Percentiles rank a stretch among this genome's conserved stretches.
Evolutionary conservation across 2,113 vertebrate genomes (phyloP).

Genomic region (Crotophaga sulcirostris): DNA sequence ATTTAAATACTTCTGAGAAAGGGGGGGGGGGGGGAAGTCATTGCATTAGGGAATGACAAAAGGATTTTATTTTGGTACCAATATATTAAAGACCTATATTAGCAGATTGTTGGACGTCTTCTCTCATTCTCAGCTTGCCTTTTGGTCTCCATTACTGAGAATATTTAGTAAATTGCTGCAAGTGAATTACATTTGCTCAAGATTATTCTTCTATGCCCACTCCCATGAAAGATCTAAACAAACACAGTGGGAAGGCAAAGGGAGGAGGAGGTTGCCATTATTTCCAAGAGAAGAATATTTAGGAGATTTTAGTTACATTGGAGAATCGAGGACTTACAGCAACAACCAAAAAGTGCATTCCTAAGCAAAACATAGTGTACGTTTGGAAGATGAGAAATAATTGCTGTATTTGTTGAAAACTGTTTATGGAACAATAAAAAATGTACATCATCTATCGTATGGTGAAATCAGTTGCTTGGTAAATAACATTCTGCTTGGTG

Average conservation of each 20-base stretch:
- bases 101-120: not conserved
- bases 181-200: slow-evolving; percentile 33
- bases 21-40: not conserved
- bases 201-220: not conserved
- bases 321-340: not conserved
- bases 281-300: not conserved
- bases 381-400: slow-evolving; percentile 26
- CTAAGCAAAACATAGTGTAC: slow-evolving; percentile 3
- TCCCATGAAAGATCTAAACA: not conserved
- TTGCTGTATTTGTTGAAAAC: slow-evolving; percentile 28
- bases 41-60: slow-evolving; percentile 11
- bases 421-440: slow-evolving; percentile 19
- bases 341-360: slow-evolving; percentile 2
- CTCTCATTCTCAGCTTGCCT: not conserved
- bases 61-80: slow-evolving; percentile 25
- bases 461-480: slow-evolving; percentile 45
- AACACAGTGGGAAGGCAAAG: not conserved
- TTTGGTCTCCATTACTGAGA: slow-evolving; percentile 24
- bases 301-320: slow-evolving; percentile 6
- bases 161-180: slow-evolving; percentile 33
- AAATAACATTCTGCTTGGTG: slow-evolving; percentile 17
- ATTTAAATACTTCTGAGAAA: slow-evolving; percentile 34
- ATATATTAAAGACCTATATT: not conserved
- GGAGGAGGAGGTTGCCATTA: not conserved
- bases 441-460: not conserved